Conservation (phyloP, 2,113 vertebrate genomes). For the Danio rerio region DNA sequence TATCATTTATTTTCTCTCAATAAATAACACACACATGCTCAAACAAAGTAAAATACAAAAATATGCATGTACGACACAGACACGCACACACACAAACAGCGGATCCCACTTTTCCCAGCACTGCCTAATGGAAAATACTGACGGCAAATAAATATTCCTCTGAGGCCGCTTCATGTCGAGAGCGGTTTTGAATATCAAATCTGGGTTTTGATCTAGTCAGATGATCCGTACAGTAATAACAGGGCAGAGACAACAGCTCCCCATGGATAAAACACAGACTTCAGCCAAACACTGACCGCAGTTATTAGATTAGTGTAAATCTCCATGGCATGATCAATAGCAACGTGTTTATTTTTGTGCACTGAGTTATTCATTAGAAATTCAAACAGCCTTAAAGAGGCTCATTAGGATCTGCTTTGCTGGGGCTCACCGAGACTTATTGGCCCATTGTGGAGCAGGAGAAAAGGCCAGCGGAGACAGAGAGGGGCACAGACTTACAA, state of each 20-base stretch:
- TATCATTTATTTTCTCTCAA: conserved; percentile 31
- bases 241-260: conserved; percentile 48
- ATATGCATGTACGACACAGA: background rate
- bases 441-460: conserved; percentile 60
- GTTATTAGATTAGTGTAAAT: conserved; percentile 78
- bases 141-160: conserved; percentile 42
- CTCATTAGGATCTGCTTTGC: conserved; percentile 73
- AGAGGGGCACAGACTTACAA: conserved; percentile 50
- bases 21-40: conserved; percentile 29
- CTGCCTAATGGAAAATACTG: conserved; percentile 36
- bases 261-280: conserved; percentile 52
- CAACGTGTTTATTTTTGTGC: conserved; percentile 81
- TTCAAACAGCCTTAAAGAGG: conserved; percentile 76
- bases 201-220: conserved; percentile 53
- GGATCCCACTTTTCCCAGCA: conserved; percentile 39
- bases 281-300: conserved; percentile 50
- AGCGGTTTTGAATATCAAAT: conserved; percentile 52
- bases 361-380: conserved; percentile 79
- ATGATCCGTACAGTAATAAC: conserved; percentile 55
- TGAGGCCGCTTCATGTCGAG: conserved; percentile 39
- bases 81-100: conserved; percentile 6
- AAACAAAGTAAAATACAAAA: conserved; percentile 31
- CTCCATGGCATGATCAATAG: conserved; percentile 80
- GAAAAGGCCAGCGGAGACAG: conserved; percentile 62
- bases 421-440: conserved; percentile 66